phyloP scores from a whole-genome alignment of 2,113 vertebrate genomes.

The Falcunculus frontatus region DNA sequence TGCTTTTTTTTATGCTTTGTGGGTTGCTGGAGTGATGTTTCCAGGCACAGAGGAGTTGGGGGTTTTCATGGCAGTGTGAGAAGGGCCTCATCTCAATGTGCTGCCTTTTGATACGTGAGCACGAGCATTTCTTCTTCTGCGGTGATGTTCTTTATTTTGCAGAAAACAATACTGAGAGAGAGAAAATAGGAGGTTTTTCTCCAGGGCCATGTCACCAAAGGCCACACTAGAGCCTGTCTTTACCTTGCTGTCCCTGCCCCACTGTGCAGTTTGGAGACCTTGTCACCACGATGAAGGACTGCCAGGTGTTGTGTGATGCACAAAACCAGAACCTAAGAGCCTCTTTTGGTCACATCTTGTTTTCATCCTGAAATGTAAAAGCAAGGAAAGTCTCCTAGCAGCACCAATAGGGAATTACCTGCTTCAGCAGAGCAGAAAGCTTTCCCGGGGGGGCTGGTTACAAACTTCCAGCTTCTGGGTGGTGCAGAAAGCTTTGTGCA shows the following conservation, averaged over 20 bases:
- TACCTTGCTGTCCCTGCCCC: background rate
- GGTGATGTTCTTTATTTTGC: background rate
- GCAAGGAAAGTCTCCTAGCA: background rate
- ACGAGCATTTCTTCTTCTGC: background rate
- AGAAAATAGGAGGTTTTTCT: background rate
- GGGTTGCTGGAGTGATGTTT: background rate
- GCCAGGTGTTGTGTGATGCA: background rate
- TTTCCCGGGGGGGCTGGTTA: background rate
- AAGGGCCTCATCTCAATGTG: background rate
- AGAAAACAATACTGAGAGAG: background rate
- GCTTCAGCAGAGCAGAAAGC: background rate
- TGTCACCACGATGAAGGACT: background rate
- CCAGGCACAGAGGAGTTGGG: background rate
- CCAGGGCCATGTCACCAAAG: background rate
- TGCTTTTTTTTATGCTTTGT: background rate
- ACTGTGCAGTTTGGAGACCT: no score
- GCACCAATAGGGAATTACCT: background rate
- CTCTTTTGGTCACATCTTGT: accelerated
- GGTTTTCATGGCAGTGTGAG: background rate
- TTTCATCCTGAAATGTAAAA: background rate
- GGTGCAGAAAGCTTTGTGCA: background rate
- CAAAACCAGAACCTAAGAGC: background rate
- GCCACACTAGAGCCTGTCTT: background rate
- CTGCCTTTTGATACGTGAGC: background rate
- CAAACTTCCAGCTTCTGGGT: background rate